Base-by-base conservation (phyloP, 2,113 vertebrate species). In the Scytalopus superciliaris region DNA sequence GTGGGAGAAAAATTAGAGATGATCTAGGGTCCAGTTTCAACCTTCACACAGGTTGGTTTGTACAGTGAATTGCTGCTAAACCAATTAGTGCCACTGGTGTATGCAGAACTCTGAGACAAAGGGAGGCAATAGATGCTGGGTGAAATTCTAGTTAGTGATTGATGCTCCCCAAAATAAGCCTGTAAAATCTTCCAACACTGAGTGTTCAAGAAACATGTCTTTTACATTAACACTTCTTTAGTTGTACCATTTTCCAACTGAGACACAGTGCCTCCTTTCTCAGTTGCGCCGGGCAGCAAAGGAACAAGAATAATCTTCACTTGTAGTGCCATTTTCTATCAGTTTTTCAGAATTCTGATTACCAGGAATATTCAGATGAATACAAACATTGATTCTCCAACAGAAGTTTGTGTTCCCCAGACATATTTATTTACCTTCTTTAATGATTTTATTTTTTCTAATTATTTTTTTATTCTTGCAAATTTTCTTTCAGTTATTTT, bases 161-260 rank as follows among this genome's bases (percentile, higher is more conserved):
- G 30, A 21, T 39, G 7, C 2, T 62, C 4, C 13, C 10, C 8
- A 33, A 42, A 83, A 44, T 8, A 67, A 67, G 3, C 3, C 28
- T 49, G 4, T 42, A 39, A 87, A 16, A 7, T 16, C 3, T 69
- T 57, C 57, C 16, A 14, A 35, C 9, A 3, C 11, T 50, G 7
- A 42, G 9, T n/a, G 5, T 13, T 52, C 0, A 0, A 86, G 42
- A 70, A 10, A 42, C 12, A 31, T 1, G 1, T 35, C 9, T 18
- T 68, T 59, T 45, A 31, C 13, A 42, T 10, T 23, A 47, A 17
- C 5, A 30, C 3, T 72, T 72, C 7, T 2, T 47, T n/a, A 22
- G 10, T 18, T 33, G 8, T 27, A 21, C 22, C 18, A 10, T 15
- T 53, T 72, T 76, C 31, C 42, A 68, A 2, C 12, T 47, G 25